These are phyloP conservation scores for Ichneumon xanthorius DNA, from an alignment of 2,888 invertebrate species.

Conservation along the genomic window DNA sequence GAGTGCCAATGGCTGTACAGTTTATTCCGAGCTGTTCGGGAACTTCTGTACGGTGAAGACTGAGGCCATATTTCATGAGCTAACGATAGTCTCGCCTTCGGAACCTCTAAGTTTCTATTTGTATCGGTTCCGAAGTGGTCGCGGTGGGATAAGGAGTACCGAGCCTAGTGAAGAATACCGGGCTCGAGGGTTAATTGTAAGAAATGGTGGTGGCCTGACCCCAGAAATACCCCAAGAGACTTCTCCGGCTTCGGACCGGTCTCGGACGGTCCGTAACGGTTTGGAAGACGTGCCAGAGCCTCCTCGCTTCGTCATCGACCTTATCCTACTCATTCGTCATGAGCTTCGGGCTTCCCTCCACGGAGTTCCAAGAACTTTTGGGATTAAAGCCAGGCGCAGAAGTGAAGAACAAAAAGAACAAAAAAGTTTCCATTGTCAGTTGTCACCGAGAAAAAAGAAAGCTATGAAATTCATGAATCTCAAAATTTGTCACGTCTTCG, in stretches of 20 bases:
- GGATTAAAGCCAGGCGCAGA: conserved; percentile 8
- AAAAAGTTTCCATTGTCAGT: background rate
- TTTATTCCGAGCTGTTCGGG: background rate
- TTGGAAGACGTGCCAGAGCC: conserved; percentile 28
- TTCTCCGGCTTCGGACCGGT: conserved; percentile 26
- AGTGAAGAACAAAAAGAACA: background rate
- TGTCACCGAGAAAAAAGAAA: background rate
- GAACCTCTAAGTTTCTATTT: conserved; percentile 20
- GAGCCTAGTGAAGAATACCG: conserved; percentile 34
- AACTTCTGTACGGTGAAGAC: conserved; percentile 3
- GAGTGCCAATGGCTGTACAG: background rate
- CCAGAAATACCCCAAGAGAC: conserved; percentile 50
- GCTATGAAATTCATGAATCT: background rate
- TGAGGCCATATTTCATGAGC: conserved; percentile 24
- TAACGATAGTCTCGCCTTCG: conserved; percentile 20
- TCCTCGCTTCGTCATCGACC: conserved; percentile 47
- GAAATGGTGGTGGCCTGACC: conserved; percentile 55
- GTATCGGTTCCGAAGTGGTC: conserved; percentile 31
- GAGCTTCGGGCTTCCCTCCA: conserved; percentile 44
- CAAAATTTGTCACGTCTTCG: background rate
- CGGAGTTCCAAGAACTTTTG: conserved; percentile 34
- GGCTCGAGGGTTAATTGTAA: conserved; percentile 61
- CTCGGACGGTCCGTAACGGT: conserved; percentile 49
- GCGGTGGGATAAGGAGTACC: conserved; percentile 28
- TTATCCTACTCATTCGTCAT: conserved; percentile 63